Conservation (phyloP, 2,888 invertebrate species). For the Arge pagana region DNA sequence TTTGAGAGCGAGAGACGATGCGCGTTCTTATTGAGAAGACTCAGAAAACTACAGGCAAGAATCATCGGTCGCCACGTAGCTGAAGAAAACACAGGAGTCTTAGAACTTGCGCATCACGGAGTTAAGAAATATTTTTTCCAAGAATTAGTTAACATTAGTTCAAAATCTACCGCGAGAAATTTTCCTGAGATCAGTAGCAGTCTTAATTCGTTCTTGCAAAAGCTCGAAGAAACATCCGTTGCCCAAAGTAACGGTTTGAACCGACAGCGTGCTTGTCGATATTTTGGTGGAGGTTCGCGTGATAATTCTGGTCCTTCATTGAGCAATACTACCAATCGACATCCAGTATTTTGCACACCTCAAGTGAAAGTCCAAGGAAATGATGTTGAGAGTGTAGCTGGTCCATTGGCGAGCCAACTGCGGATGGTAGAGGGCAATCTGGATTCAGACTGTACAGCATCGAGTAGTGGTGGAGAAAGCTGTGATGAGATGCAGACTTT, state of each 20-base stretch:
- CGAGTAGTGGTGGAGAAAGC: conserved; percentile 93
- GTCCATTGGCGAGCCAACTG: conserved; percentile 74
- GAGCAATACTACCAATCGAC: conserved; percentile 37
- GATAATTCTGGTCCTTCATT: conserved; percentile 39
- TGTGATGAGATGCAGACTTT: conserved; percentile 85
- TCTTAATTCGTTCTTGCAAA: conserved; percentile 49
- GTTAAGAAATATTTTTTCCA: conserved; percentile 54
- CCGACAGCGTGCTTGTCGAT: conserved; percentile 53
- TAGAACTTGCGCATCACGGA: conserved; percentile 73
- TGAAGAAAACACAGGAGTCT: conserved; percentile 77
- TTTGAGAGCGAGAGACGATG: conserved; percentile 70
- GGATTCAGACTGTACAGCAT: conserved; percentile 92
- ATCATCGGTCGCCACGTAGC: conserved; percentile 77
- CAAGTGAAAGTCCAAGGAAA: conserved; percentile 51
- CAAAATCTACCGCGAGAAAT: conserved; percentile 44
- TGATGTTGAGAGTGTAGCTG: conserved; percentile 73
- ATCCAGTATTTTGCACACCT: conserved; percentile 49
- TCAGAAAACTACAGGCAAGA: conserved; percentile 77
- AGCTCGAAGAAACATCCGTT: conserved; percentile 51
- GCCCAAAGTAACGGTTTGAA: conserved; percentile 52
- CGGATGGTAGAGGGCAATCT: conserved; percentile 74
- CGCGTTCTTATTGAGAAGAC: conserved; percentile 73
- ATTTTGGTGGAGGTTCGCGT: conserved; percentile 63
- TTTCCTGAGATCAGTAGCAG: conserved; percentile 50
- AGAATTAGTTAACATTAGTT: conserved; percentile 47